phyloP scores from a whole-genome alignment of 1,140 invertebrate genomes.

The Notospermus geniculatus region DNA sequence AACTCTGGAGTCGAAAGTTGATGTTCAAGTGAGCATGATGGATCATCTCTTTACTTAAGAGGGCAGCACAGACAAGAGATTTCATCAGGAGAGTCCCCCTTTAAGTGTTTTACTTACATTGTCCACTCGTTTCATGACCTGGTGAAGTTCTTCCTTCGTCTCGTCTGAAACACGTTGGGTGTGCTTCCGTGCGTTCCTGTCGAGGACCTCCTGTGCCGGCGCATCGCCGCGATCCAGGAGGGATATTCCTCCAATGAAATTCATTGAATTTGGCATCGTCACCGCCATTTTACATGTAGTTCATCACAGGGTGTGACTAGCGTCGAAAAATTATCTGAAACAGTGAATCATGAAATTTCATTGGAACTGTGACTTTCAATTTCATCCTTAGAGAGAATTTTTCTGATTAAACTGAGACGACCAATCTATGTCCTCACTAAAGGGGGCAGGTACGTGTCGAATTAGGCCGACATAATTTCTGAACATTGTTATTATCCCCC shows the following conservation, averaged over 20 bases:
- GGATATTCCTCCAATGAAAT: constrained; percentile 43
- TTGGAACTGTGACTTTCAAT: too few relatives aligned
- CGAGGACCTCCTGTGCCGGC: constrained; percentile 42
- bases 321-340: too few relatives aligned
- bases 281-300: too few relatives aligned
- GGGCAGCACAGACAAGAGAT: background rate
- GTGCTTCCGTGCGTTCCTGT: constrained; percentile 44
- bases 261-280: constrained; percentile 30
- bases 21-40: background rate
- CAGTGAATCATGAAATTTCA: too few relatives aligned
- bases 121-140: constrained; percentile 48
- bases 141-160: constrained; percentile 48
- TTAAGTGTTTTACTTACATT: constrained; percentile 34
- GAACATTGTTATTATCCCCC: too few relatives aligned
- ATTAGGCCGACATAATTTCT: too few relatives aligned
- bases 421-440: too few relatives aligned
- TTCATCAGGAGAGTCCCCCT: background rate
- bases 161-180: constrained; percentile 48
- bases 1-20: background rate
- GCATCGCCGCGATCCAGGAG: constrained; percentile 46
- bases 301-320: too few relatives aligned
- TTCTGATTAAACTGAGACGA: too few relatives aligned
- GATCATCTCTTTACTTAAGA: background rate
- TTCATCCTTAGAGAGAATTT: too few relatives aligned
- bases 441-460: too few relatives aligned